phyloP scores from a whole-genome alignment of 2,113 vertebrate genomes.

The Podarcis muralis region DNA sequence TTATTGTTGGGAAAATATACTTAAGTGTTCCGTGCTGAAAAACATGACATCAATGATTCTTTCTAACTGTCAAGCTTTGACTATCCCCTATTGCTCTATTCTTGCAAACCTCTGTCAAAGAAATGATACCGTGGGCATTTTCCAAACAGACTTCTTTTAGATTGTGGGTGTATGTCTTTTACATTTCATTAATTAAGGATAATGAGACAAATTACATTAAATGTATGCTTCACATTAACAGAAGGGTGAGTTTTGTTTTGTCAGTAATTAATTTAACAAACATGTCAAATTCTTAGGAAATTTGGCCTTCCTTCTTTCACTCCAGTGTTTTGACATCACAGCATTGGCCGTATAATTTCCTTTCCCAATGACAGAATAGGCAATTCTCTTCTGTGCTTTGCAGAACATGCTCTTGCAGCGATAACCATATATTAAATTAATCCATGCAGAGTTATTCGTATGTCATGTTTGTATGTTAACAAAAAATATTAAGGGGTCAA shows the following conservation, averaged over 20 bases:
- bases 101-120: background rate
- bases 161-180: background rate
- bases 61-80: background rate
- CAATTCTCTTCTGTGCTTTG: background rate
- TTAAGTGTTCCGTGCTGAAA: background rate
- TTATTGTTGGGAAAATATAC: background rate
- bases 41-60: background rate
- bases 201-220: background rate
- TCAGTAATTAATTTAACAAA: background rate
- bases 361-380: background rate
- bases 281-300: background rate
- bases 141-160: background rate
- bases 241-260: background rate
- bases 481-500: no score
- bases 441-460: no score
- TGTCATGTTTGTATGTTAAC: no score
- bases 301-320: background rate
- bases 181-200: background rate
- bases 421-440: no score
- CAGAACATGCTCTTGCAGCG: no score
- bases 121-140: background rate
- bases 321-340: background rate
- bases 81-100: background rate
- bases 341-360: background rate
- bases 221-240: background rate